Evolutionary conservation across 2,888 invertebrate species (phyloP).

Genomic region (Dorcus parallelipipedus): DNA sequence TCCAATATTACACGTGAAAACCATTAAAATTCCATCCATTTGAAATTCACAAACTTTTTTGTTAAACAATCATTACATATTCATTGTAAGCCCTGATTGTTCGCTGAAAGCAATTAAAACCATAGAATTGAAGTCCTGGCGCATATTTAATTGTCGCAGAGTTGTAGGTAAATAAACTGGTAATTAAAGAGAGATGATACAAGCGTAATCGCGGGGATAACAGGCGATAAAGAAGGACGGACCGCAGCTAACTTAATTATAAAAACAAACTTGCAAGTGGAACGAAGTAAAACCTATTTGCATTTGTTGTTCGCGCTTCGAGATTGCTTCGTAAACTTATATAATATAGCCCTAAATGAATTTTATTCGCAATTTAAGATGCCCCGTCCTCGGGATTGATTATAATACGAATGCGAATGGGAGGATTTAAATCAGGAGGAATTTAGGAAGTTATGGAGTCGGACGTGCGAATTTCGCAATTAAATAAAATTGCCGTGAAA

Average conservation of each 20-base stretch:
- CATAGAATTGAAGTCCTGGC: too few species aligned
- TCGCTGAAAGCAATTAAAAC: too few species aligned
- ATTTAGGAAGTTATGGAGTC: too few species aligned
- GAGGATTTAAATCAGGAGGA: too few species aligned
- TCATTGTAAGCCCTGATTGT: too few species aligned
- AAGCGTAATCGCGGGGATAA: conserved; percentile 9
- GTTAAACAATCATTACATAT: too few species aligned
- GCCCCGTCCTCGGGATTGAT: conserved; percentile 11
- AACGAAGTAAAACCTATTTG: conserved; percentile 34
- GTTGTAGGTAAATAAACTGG: too few species aligned
- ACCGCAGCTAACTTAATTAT: conserved; percentile 33
- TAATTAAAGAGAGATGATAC: background rate
- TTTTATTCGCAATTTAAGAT: conserved; percentile 22
- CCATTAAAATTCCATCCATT: too few species aligned
- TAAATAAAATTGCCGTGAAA: too few species aligned
- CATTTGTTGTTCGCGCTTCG: conserved; percentile 32
- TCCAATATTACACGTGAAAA: background rate
- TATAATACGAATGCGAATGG: conserved; percentile 5
- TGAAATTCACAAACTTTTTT: too few species aligned
- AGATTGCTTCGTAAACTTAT: conserved; percentile 30
- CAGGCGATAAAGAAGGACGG: conserved; percentile 25
- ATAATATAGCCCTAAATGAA: conserved; percentile 26
- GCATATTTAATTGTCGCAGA: too few species aligned
- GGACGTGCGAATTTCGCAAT: too few species aligned
- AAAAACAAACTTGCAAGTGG: conserved; percentile 35